These are phyloP conservation scores for Myiozetetes cayanensis DNA, from an alignment of 2,113 vertebrate genomes.

Conservation along the genomic window DNA sequence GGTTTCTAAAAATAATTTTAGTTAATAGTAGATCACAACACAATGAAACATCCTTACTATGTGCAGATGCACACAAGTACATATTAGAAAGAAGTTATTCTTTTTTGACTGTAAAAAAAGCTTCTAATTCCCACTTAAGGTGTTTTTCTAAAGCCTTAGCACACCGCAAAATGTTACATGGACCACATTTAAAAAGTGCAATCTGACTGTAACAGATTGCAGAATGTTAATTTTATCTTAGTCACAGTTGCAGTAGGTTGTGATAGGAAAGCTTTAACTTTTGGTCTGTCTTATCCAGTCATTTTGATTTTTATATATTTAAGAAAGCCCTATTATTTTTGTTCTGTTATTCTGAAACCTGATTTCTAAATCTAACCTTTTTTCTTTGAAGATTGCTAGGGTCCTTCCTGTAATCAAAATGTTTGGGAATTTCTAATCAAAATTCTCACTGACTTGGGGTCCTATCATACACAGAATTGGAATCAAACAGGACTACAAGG, in stretches of 20 bases:
- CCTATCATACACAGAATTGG: neutral
- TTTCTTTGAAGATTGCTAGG: neutral
- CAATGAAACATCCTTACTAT: neutral
- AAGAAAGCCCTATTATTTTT: neutral
- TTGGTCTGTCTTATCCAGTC: neutral
- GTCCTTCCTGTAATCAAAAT: neutral
- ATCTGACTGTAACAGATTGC: conserved; percentile 3
- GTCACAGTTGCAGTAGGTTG: neutral
- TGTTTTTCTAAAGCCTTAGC: neutral
- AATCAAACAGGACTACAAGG: neutral
- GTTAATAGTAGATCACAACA: neutral
- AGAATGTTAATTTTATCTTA: conserved; percentile 14
- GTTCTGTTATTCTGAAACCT: neutral
- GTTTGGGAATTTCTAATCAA: neutral
- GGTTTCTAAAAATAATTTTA: neutral
- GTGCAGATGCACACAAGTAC: neutral
- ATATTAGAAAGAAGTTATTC: neutral
- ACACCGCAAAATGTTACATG: neutral
- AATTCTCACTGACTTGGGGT: neutral
- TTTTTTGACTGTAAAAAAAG: neutral
- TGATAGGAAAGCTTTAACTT: neutral
- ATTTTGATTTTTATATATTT: neutral
- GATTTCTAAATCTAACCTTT: neutral
- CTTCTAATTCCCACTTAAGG: neutral
- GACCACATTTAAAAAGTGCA: neutral